phyloP scores from a whole-genome alignment of 2,888 invertebrate genomes.

The Drosophila algonquin region DNA sequence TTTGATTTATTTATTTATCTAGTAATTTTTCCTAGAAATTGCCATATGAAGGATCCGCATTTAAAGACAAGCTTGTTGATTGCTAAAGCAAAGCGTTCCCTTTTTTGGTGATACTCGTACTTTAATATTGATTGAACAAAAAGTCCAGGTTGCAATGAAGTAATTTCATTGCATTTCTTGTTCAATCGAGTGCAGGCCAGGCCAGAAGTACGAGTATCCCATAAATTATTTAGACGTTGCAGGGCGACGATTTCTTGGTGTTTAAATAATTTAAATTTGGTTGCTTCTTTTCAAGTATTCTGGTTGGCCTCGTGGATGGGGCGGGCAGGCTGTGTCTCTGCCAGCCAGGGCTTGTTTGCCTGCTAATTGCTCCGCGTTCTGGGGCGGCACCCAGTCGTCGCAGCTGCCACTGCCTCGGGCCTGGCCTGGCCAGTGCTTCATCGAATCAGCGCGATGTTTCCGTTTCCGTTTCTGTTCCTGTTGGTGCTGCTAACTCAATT shows the following conservation, averaged over 20 bases:
- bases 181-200: slow-evolving; percentile 9
- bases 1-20: too few species aligned
- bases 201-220: slow-evolving; percentile 24
- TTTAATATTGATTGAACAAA: slow-evolving; percentile 12
- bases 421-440: slow-evolving; percentile 8
- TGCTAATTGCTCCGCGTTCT: slow-evolving; percentile 46
- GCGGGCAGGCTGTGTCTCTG: slow-evolving; percentile 1
- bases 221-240: slow-evolving; percentile 9
- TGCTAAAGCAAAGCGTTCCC: neutral
- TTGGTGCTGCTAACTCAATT: slow-evolving; percentile 50
- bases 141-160: slow-evolving; percentile 1
- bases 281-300: slow-evolving; percentile 17
- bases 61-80: too few species aligned
- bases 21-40: too few species aligned
- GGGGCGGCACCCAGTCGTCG: slow-evolving; percentile 13
- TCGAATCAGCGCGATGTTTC: slow-evolving; percentile 6
- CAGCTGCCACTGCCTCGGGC: slow-evolving; percentile 7
- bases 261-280: slow-evolving; percentile 44
- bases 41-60: too few species aligned
- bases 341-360: slow-evolving; percentile 35
- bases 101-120: neutral
- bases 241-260: slow-evolving; percentile 10
- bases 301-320: neutral
- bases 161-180: neutral
- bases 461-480: slow-evolving; percentile 22